phyloP scores from a whole-genome alignment of 2,888 invertebrate genomes.

The Drosophila flavopinicola region DNA sequence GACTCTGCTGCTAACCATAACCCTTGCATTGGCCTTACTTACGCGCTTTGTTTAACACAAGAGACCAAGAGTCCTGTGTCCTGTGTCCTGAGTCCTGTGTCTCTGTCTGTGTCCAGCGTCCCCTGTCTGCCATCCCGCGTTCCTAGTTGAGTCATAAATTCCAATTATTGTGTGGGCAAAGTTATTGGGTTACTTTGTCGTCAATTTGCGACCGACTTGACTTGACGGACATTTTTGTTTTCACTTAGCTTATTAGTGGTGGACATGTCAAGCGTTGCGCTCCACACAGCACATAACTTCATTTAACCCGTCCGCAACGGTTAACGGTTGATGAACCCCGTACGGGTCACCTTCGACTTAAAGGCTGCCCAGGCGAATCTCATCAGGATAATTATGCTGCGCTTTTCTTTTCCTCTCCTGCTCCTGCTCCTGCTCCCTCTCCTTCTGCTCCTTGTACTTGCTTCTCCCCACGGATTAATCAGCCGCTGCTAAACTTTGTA shows the following conservation, averaged over 20 bases:
- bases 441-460: not conserved
- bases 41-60: constrained; percentile 66
- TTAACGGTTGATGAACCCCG: constrained; percentile 55
- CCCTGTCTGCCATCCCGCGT: too few species aligned
- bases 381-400: constrained; percentile 69
- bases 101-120: too few species aligned
- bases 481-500: constrained; percentile 60
- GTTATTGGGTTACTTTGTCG: constrained; percentile 71
- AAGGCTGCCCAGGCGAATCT: constrained; percentile 50
- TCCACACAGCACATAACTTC: constrained; percentile 56
- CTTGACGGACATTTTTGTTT: constrained; percentile 66
- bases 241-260: constrained; percentile 54
- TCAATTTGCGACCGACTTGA: constrained; percentile 57
- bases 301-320: constrained; percentile 53
- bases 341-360: constrained; percentile 37
- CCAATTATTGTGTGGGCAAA: constrained; percentile 73
- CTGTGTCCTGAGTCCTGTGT: too few species aligned
- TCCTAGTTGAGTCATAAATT: constrained; percentile 69
- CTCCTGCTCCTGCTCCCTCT: too few species aligned
- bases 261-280: constrained; percentile 61
- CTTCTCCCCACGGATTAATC: constrained; percentile 69
- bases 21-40: constrained; percentile 62
- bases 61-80: constrained; percentile 11
- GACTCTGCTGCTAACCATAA: constrained; percentile 25
- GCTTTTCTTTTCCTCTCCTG: constrained; percentile 19